phyloP scores from a whole-genome alignment of 2,797 vertebrate genomes.

The Amniataba percoides region DNA sequence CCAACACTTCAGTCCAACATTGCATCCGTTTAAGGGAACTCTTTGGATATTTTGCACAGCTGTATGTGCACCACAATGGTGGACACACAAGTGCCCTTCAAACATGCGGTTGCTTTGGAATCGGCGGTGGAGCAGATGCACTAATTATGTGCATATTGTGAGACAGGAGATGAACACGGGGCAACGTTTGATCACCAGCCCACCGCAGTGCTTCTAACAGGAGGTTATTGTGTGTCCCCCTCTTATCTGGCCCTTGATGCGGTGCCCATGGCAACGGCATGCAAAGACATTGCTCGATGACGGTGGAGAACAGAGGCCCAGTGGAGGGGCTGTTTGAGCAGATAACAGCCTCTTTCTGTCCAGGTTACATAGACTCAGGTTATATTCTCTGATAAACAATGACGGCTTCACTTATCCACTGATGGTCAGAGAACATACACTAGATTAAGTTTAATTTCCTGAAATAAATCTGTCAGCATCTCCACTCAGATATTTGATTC shows the following conservation, averaged over 20 bases:
- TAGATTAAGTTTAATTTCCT: background rate
- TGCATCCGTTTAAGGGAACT: background rate
- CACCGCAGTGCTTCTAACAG: constrained; percentile 71
- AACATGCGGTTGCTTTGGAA: constrained; percentile 49
- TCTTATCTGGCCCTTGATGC: constrained; percentile 85
- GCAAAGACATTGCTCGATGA: constrained; percentile 51
- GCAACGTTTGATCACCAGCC: constrained; percentile 78
- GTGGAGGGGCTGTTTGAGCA: constrained; percentile 25
- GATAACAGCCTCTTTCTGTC: constrained; percentile 19
- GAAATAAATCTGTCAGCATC: background rate
- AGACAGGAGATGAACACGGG: constrained; percentile 57
- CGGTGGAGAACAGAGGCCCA: constrained; percentile 18
- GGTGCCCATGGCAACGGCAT: constrained; percentile 79
- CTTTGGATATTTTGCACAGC: constrained; percentile 19
- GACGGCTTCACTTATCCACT: background rate
- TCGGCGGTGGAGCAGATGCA: constrained; percentile 42
- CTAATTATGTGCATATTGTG: constrained; percentile 73
- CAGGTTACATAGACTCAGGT: constrained; percentile 6
- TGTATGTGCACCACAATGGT: constrained; percentile 17
- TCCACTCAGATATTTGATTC: background rate
- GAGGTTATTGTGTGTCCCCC: constrained; percentile 76
- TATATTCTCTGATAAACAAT: background rate
- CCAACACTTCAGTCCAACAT: background rate
- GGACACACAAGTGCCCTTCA: constrained; percentile 52
- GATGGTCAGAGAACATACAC: background rate